A percentile compares a stretch with the other conserved stretches of the same genome.
These are phyloP conservation scores for Merops nubicus DNA, from an alignment of 2,113 vertebrate genomes.

Conservation along the genomic window DNA sequence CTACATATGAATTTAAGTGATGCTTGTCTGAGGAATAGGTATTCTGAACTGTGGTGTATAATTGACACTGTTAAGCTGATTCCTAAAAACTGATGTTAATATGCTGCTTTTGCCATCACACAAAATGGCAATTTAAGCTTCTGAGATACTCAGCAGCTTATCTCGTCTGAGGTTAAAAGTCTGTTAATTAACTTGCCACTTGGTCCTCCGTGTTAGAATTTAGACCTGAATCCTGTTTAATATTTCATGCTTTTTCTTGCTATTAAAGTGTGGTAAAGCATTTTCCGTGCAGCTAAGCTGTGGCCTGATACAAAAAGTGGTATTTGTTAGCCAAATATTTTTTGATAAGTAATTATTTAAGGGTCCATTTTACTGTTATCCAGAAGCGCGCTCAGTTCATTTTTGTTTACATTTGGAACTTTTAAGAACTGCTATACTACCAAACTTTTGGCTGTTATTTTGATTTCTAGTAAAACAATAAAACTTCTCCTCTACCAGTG, in stretches of 20 bases:
- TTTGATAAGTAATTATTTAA: background rate
- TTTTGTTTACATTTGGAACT: slow-evolving; percentile 29
- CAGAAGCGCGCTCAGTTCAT: background rate
- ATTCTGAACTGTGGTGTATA: background rate
- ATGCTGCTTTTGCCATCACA: background rate
- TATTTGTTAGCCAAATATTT: slow-evolving; percentile 19
- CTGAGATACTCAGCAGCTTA: background rate
- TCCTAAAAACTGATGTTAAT: background rate
- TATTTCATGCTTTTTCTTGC: background rate
- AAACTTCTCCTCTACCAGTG: background rate
- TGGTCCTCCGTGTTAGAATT: background rate
- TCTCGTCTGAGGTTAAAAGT: background rate
- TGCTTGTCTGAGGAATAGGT: background rate
- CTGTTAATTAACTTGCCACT: background rate
- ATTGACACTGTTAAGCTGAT: background rate
- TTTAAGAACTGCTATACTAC: background rate
- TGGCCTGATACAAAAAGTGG: background rate
- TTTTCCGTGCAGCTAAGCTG: background rate
- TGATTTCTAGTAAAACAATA: slow-evolving; percentile 33
- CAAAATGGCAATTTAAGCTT: background rate
- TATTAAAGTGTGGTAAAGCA: background rate
- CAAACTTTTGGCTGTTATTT: background rate
- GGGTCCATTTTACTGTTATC: background rate
- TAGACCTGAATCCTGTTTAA: background rate
- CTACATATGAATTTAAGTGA: background rate